These are phyloP conservation scores for Nycteola revayana DNA, from an alignment of 2,888 invertebrate species.

Conservation along the genomic window DNA sequence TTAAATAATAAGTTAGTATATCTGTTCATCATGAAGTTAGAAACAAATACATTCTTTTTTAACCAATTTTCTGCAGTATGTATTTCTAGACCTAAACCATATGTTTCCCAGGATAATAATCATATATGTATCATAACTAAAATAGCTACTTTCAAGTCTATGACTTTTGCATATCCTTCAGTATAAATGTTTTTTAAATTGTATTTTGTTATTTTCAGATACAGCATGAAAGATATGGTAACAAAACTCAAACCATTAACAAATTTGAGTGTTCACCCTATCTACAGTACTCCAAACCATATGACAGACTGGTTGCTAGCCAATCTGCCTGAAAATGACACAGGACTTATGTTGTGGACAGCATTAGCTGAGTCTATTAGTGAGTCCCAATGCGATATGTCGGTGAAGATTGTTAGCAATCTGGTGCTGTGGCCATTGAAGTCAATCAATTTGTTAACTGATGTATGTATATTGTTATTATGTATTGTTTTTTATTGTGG, in stretches of 20 bases:
- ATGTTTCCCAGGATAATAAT: too few species aligned
- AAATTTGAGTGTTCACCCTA: conserved; percentile 33
- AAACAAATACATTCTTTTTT: too few species aligned
- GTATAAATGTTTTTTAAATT: too few species aligned
- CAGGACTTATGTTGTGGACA: conserved; percentile 50
- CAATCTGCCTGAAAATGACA: conserved; percentile 33
- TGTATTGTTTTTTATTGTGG: too few species aligned
- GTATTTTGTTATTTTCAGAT: conserved; percentile 34
- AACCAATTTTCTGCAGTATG: too few species aligned
- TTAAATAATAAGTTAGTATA: too few species aligned
- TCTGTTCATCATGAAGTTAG: too few species aligned
- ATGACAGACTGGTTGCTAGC: conserved; percentile 33
- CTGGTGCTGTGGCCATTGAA: conserved; percentile 58
- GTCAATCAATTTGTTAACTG: conserved; percentile 29
- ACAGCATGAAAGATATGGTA: conserved; percentile 23
- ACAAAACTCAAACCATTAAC: conserved; percentile 39
- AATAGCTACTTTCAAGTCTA: too few species aligned
- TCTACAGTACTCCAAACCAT: conserved; percentile 16
- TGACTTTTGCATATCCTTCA: too few species aligned
- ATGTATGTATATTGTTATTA: conserved; percentile 53
- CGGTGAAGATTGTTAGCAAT: conserved; percentile 23
- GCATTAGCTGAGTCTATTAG: conserved; percentile 44
- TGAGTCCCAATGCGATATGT: conserved; percentile 23
- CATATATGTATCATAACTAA: too few species aligned
- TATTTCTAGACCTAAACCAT: too few species aligned